A percentile compares a stretch with the other conserved stretches of the same genome.
phyloP scores from a whole-genome alignment of 2,888 invertebrate species.

The Drosophila subquinaria region DNA sequence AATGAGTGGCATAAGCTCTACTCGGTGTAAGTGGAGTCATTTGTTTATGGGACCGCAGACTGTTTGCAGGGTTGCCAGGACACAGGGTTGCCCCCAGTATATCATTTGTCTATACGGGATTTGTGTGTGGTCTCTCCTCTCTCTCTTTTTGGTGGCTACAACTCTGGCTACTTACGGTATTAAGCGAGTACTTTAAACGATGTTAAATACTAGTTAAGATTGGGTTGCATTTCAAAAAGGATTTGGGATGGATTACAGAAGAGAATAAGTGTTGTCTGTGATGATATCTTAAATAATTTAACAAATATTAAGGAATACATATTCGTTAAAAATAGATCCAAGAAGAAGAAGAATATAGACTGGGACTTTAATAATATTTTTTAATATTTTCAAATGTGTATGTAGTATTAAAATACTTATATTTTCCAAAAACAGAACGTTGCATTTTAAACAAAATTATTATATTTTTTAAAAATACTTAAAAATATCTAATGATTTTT shows the following conservation, averaged over 20 bases:
- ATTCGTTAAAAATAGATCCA: no score
- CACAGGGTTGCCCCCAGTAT: constrained; percentile 31
- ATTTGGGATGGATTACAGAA: neutral
- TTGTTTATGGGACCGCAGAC: constrained; percentile 61
- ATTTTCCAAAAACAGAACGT: no score
- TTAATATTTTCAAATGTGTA: no score
- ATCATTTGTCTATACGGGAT: constrained; percentile 58
- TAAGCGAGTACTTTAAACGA: constrained; percentile 10
- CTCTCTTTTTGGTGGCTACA: constrained; percentile 1
- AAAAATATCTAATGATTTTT: no score
- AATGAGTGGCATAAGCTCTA: constrained; percentile 63
- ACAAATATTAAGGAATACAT: no score
- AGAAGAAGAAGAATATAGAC: no score
- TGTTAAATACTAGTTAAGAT: constrained; percentile 2
- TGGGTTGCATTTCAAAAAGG: neutral
- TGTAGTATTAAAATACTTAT: no score
- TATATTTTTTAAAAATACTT: no score
- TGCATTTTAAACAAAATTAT: no score
- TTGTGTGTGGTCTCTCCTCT: constrained; percentile 46
- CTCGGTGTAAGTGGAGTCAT: constrained; percentile 60
- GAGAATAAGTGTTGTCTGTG: neutral
- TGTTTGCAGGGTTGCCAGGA: constrained; percentile 23
- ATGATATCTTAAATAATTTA: no score
- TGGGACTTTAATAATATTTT: no score
- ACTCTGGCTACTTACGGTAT: constrained; percentile 16